Percentiles rank a stretch among this genome's conserved stretches.
These are phyloP conservation scores for Kradibia gibbosae DNA, from an alignment of 1,140 invertebrate genomes.

Conservation along the genomic window DNA sequence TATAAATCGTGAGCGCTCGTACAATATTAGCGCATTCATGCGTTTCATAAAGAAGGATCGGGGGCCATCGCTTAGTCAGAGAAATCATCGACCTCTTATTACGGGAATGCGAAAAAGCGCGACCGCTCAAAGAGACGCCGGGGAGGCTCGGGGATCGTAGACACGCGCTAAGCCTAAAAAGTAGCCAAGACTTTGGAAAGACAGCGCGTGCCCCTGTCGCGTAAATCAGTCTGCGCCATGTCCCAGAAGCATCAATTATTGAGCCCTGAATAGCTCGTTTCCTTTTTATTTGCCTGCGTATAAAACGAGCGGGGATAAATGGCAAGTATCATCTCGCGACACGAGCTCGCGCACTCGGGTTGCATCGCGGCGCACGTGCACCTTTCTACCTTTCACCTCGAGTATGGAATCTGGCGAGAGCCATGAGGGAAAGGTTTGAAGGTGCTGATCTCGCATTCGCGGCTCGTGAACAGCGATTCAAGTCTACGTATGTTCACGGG, in stretches of 20 bases:
- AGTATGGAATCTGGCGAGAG: constrained; percentile 52
- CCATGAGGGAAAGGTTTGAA: constrained; percentile 43
- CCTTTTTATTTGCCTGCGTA: background rate
- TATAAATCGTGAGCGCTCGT: constrained; percentile 26
- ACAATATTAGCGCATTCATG: constrained; percentile 7
- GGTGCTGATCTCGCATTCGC: constrained; percentile 4
- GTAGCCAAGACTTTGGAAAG: background rate
- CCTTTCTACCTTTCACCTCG: constrained; percentile 55
- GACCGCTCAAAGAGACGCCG: background rate
- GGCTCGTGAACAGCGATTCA: background rate
- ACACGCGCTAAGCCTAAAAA: background rate
- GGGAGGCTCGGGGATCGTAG: too few species aligned
- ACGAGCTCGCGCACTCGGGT: constrained; percentile 29
- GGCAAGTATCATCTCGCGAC: too few species aligned
- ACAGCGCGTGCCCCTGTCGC: background rate
- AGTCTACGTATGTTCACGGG: background rate
- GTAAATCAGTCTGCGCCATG: constrained; percentile 18
- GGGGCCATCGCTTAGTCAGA: constrained; percentile 14
- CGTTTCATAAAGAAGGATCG: background rate
- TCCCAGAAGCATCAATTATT: constrained; percentile 18
- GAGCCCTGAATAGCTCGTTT: too few species aligned
- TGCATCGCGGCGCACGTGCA: constrained; percentile 38
- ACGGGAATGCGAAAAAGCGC: too few species aligned
- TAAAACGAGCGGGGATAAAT: background rate
- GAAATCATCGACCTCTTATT: background rate